Evolutionary conservation across 2,888 invertebrate species (phyloP).

Genomic region (Tanypteryx hageni): DNA sequence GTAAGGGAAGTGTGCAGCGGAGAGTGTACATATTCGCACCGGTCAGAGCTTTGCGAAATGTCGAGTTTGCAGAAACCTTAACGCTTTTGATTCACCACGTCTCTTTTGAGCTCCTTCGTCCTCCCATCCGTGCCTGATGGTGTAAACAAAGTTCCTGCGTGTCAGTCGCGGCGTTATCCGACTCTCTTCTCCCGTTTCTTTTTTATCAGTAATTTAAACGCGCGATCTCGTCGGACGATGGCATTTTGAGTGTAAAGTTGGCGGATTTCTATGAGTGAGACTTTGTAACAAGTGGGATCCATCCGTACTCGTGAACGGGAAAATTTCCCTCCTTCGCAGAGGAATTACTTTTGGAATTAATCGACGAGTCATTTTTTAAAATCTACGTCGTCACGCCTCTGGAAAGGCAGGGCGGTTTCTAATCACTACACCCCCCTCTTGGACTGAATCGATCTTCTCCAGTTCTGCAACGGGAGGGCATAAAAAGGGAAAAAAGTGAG

Average conservation of each 20-base stretch:
- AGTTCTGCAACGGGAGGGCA: not conserved
- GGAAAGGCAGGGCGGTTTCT: no score
- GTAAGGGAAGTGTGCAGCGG: slow-evolving; percentile 18
- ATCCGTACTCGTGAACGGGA: no score
- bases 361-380: no score
- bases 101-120: not conserved
- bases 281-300: no score
- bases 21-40: slow-evolving; percentile 1
- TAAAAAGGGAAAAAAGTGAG: not conserved
- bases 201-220: not conserved
- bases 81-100: not conserved
- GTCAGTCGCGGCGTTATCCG: not conserved
- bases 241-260: no score
- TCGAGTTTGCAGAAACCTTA: slow-evolving; percentile 39
- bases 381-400: no score
- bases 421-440: no score
- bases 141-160: not conserved
- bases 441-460: no score
- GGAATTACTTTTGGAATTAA: no score
- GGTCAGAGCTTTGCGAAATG: slow-evolving; percentile 21
- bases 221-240: not conserved
- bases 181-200: not conserved
- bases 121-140: not conserved
- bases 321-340: no score
- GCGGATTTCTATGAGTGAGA: no score